Base-by-base conservation (phyloP, 2,797 vertebrate genomes). In the Vespertilio murinus region DNA sequence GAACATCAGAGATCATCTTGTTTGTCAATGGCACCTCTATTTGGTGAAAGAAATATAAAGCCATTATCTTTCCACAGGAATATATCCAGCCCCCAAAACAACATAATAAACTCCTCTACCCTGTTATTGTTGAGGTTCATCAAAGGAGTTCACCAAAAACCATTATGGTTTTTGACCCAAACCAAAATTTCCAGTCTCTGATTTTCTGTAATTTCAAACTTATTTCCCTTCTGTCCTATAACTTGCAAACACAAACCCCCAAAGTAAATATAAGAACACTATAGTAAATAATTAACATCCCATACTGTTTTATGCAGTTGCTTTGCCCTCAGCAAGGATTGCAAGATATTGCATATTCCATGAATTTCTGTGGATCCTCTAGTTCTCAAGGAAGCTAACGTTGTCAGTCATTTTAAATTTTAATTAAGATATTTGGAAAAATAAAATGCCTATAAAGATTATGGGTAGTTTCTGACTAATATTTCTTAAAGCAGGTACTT, bases 1-100 rank as follows among this genome's bases (percentile, higher is more conserved):
- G 96, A 97, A 96, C 96, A 84, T 47, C 45, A 14, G 97, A 97
- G 95, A 97, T 98, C 97, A 97, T 35, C 93, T 85, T 97, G 94
- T 97, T 97, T 95, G 84, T 93, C 96, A 98, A 97, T 96, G 97
- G 85, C 97, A 97, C 95, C 93, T 97, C 97, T 97, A 98, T 97
- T 98, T 96, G 96, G 97, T 97, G 95, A 97, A 97, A 97, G 91
- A 96, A 97, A 98, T 97, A 97, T 47, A 88, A 94, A 95, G 75
- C 59, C 77, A 69, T 97, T 95, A 97, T 98, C 94, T 97, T 97
- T 97, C 97, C 94, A 97, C 77, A 94, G 90, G 95, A 97, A 95
- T 97, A 92, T 67, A 97, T 91, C 86, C 92, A 97, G 94, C 83
- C 96, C 97, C 91, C 79, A 65, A 97, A 97, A 97, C 35, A 96